Evolutionary conservation across 2,888 invertebrate species (phyloP).

Genomic region (Napeogenes inachia): DNA sequence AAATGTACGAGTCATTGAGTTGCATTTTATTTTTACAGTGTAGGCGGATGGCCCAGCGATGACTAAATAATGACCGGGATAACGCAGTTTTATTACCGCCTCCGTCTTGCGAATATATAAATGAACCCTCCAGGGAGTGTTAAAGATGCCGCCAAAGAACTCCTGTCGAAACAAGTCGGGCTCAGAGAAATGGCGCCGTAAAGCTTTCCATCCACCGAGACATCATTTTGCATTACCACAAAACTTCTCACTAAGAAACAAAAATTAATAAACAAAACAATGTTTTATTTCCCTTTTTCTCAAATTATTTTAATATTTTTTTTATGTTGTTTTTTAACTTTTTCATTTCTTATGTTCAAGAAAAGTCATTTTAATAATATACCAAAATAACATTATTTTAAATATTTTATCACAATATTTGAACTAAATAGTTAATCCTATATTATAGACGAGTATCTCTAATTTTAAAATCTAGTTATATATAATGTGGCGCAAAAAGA

Average conservation of each 20-base stretch:
- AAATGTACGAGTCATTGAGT: constrained; percentile 49
- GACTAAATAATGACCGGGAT: constrained; percentile 77
- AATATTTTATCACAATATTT: too few species aligned
- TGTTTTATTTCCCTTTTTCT: constrained; percentile 25
- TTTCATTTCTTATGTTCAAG: too few species aligned
- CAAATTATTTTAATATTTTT: too few species aligned
- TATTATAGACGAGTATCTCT: too few species aligned
- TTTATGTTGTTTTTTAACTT: too few species aligned
- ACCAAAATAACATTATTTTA: too few species aligned
- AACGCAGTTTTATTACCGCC: constrained; percentile 75
- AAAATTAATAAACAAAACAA: constrained; percentile 46
- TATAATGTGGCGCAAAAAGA: too few species aligned
- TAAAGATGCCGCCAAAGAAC: constrained; percentile 74
- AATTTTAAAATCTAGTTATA: too few species aligned
- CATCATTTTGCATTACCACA: constrained; percentile 62
- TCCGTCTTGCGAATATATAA: constrained; percentile 77
- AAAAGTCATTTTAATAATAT: too few species aligned
- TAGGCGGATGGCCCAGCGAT: constrained; percentile 61
- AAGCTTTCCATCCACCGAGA: constrained; percentile 68
- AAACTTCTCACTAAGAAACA: constrained; percentile 53
- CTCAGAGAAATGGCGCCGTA: constrained; percentile 70
- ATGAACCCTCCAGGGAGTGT: constrained; percentile 75
- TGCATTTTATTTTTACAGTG: constrained; percentile 67
- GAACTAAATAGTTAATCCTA: too few species aligned
- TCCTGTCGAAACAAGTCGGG: constrained; percentile 71